Base-by-base conservation (phyloP, 2,113 vertebrate genomes). In the Megaleporinus macrocephalus region DNA sequence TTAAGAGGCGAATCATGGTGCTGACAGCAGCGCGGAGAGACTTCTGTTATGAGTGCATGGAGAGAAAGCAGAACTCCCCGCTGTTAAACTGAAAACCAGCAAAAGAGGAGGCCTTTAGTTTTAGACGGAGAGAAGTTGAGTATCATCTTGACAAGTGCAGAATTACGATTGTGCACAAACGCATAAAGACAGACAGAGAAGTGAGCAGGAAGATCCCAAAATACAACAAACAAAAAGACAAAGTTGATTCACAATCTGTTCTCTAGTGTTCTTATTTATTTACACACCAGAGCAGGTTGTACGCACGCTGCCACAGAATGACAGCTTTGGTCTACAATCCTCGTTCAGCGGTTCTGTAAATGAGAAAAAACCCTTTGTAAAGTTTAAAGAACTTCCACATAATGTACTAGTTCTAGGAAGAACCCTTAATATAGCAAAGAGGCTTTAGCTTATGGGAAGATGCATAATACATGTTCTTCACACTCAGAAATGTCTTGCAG, bases 1-100 rank as follows among this genome's bases (percentile, higher is more conserved):
- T 83, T 59, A 73, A 53, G 78, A 76, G 78, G 29, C 9, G 41
- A 30, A 44, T 76, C 70, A 76, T 79, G 51, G 75, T 76, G 66
- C 72, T 76, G 69, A 85, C 74, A 49, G 71, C 47, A 55, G 57
- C 73, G 71, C 51, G 26, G 41, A 49, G 69, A 63, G 33, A 61
- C 29, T 73, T 57, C 44, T 41, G 57, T 36, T 41, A 70, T 29
- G 65, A 80, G 66, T 24, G 51, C 66, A 41, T 20, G 66, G 24
- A 79, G 65, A 55, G 30, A 66, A 81, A 73, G 27, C 69, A 72
- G 44, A 81, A 63, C 33, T 41, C 30, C 29, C 10, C 27, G 24
- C 11, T n/a, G 33, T 81, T 73, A 72, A 74, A 81, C 65, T 41
- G 44, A 66, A 66, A 66, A 36, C 24, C 41, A 44, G 66, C 66